phyloP scores from a whole-genome alignment of 1,140 invertebrate genomes.

The Drosophila oshimai region DNA sequence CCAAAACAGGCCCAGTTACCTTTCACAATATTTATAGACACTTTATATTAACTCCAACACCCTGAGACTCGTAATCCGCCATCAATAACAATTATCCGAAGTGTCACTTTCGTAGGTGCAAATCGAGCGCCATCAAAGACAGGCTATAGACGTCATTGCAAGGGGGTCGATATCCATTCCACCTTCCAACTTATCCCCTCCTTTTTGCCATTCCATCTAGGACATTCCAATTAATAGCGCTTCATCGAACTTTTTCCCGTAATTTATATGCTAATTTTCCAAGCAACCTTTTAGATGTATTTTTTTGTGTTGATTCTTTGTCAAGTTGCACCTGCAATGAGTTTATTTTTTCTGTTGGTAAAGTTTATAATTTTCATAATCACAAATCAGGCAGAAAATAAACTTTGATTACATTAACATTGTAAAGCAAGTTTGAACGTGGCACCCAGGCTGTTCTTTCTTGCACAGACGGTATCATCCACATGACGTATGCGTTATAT shows the following conservation, averaged over 20 bases:
- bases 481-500: constrained; percentile 48
- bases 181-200: constrained; percentile 3
- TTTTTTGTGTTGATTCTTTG: constrained; percentile 3
- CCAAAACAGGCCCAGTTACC: not conserved
- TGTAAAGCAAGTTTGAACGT: constrained; percentile 46
- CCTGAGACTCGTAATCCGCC: constrained; percentile 51
- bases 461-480: not conserved
- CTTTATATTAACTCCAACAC: constrained; percentile 1
- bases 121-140: constrained; percentile 55
- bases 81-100: constrained; percentile 71
- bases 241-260: constrained; percentile 66
- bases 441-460: not conserved
- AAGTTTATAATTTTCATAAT: constrained; percentile 63
- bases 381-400: constrained; percentile 69
- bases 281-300: constrained; percentile 39
- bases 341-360: constrained; percentile 35
- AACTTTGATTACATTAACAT: constrained; percentile 78
- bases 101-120: constrained; percentile 21
- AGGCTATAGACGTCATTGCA: constrained; percentile 43
- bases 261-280: constrained; percentile 77
- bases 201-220: constrained; percentile 45
- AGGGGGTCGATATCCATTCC: not conserved
- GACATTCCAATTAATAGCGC: constrained; percentile 74
- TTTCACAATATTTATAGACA: not conserved
- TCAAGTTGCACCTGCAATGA: constrained; percentile 40